These are phyloP conservation scores for Rhimphoctona megacephalus DNA, from an alignment of 2,888 invertebrate species.

Conservation along the genomic window DNA sequence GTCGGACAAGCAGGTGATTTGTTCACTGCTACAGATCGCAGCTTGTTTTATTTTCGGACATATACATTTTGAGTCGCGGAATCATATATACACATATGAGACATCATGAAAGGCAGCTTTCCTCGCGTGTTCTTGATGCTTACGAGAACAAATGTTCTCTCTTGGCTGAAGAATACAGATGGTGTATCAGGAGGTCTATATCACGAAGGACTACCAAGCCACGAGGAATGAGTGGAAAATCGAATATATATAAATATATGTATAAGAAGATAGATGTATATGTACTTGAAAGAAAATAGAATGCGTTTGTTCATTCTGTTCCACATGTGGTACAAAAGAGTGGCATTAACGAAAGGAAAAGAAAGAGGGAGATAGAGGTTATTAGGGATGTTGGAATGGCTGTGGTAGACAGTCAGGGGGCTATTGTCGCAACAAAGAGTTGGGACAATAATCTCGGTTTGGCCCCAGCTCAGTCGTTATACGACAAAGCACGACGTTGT, in stretches of 20 bases:
- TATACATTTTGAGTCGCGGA: slow-evolving; percentile 32
- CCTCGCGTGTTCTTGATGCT: slow-evolving; percentile 65
- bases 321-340: slow-evolving; percentile 57
- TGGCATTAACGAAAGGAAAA: slow-evolving; percentile 24
- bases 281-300: not conserved
- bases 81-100: slow-evolving; percentile 8
- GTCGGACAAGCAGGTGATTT: slow-evolving; percentile 13
- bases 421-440: slow-evolving; percentile 56
- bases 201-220: slow-evolving; percentile 41
- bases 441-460: slow-evolving; percentile 64
- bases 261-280: slow-evolving; percentile 4
- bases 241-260: slow-evolving; percentile 3
- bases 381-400: slow-evolving; percentile 55
- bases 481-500: slow-evolving; percentile 55
- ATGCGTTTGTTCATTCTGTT: slow-evolving; percentile 50
- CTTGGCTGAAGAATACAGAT: slow-evolving; percentile 62
- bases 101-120: slow-evolving; percentile 51
- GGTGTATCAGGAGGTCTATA: slow-evolving; percentile 57
- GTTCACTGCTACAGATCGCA: slow-evolving; percentile 40
- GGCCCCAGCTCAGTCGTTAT: slow-evolving; percentile 49
- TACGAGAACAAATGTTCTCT: slow-evolving; percentile 65
- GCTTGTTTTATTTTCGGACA: slow-evolving; percentile 55
- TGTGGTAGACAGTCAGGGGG: slow-evolving; percentile 54
- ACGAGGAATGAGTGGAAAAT: slow-evolving; percentile 11
- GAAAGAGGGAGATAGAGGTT: slow-evolving; percentile 9